phyloP scores from a whole-genome alignment of 2,113 vertebrate species.

The Gobius niger region DNA sequence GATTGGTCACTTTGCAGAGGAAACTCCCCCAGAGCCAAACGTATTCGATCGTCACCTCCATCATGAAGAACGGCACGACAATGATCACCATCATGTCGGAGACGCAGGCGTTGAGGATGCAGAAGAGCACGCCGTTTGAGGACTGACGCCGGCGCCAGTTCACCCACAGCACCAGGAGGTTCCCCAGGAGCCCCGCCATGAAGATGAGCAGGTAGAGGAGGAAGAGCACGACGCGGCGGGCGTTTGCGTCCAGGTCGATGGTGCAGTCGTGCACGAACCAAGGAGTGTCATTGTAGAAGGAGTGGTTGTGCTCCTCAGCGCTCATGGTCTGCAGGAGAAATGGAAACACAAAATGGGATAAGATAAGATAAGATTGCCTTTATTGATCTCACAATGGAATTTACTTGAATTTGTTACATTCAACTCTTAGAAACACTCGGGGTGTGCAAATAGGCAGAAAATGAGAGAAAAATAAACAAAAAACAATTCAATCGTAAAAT shows the following conservation, averaged over 20 bases:
- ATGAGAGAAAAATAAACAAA: too few species aligned
- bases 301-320: conserved; percentile 72
- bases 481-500: too few species aligned
- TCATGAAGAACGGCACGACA: conserved; percentile 89
- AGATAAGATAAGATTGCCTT: too few species aligned
- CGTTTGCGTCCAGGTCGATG: conserved; percentile 67
- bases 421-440: too few species aligned
- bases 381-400: too few species aligned
- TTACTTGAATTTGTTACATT: too few species aligned
- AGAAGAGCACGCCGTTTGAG: conserved; percentile 83
- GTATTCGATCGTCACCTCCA: conserved; percentile 84
- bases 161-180: conserved; percentile 85
- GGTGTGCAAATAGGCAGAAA: too few species aligned
- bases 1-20: conserved; percentile 88
- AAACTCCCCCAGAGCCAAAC: conserved; percentile 93
- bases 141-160: conserved; percentile 83
- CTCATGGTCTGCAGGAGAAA: conserved; percentile 43
- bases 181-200: conserved; percentile 87
- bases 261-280: conserved; percentile 79
- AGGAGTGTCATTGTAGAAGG: conserved; percentile 67
- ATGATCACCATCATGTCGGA: conserved; percentile 87
- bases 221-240: conserved; percentile 82
- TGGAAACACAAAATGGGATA: conserved; percentile 34
- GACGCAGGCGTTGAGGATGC: conserved; percentile 89
- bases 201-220: conserved; percentile 87